Conservation (phyloP, 2,888 invertebrate species). For the Ochropacha duplaris region DNA sequence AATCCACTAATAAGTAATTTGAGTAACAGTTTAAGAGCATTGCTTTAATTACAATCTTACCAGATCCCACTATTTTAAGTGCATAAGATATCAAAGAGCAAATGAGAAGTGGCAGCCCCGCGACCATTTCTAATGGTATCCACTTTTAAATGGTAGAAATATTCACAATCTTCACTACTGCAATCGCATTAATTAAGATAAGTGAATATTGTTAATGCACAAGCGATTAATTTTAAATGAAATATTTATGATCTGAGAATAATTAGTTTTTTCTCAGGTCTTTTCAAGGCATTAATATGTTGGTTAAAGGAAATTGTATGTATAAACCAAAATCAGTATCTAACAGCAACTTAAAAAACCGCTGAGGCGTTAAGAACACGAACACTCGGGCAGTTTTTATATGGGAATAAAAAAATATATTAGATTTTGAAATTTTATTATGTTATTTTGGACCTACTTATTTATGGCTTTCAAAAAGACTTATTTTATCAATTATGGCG, state of each 20-base stretch:
- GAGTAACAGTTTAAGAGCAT: background rate
- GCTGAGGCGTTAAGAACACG: too few relatives aligned
- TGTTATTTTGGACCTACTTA: too few relatives aligned
- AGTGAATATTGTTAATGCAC: conserved; percentile 25
- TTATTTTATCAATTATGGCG: too few relatives aligned
- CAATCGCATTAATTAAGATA: conserved; percentile 19
- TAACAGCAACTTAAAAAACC: too few relatives aligned
- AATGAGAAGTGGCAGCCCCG: background rate
- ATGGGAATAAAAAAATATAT: too few relatives aligned
- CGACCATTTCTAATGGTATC: background rate
- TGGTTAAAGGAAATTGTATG: too few relatives aligned
- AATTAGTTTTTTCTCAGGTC: background rate
- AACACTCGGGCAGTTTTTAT: too few relatives aligned
- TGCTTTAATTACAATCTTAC: background rate
- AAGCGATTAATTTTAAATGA: conserved; percentile 11
- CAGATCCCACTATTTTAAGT: background rate
- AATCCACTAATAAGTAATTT: too few relatives aligned
- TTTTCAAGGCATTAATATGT: too few relatives aligned
- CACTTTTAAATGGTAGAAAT: background rate
- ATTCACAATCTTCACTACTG: conserved; percentile 1
- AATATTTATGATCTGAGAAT: background rate
- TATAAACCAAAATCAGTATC: too few relatives aligned
- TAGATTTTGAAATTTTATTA: too few relatives aligned
- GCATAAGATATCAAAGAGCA: background rate
- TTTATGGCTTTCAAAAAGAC: too few relatives aligned